Base-by-base conservation (phyloP, 2,797 vertebrate genomes). In the Graptemys geographica region DNA sequence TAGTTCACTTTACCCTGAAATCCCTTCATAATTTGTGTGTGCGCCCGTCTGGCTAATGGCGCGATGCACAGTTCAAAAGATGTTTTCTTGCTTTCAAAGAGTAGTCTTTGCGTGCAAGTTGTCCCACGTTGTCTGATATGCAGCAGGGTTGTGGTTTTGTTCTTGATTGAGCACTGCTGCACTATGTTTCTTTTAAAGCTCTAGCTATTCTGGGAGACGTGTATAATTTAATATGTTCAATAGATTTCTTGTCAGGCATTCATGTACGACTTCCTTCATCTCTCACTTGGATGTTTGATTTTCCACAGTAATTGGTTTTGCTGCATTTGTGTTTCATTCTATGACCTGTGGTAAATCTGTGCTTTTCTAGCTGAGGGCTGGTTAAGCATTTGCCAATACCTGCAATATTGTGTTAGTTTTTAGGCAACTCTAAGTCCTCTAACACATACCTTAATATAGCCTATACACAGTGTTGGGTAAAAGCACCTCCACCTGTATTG, bases 171-270 rank as follows among this genome's bases (percentile, higher is more conserved):
- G 93, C 49, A 88, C 72, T 82, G 93, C 90, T 93, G 92, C 3
- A 12, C 90, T 95, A 55, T 65, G 91, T 96, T 96, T 94, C 94
- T 95, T 97, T 95, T 92, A 88, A 95, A 97, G 95, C 79, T 81
- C 84, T 3, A 93, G 80, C 91, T 98, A 97, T 97, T 97, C 94
- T 96, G 92, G 96, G 97, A 97, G 65, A 93, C 28, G 79, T 53
- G 15, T 89, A 94, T 97, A 97, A 97, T 97, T 97, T 97, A 97
- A 93, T 90, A 97, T 92, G 92, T 82, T 97, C 95, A 96, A 96
- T 93, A 95, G 96, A 94, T 95, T 93, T 91, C 93, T 91, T 95
- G 93, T 96, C 96, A 97, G 84, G 80, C 81, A 88, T 94, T 95
- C 92, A 23, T 2, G 6, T 90, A 93, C 86, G 44, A n/a, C 56